Evolutionary conservation across 2,888 invertebrate genomes (phyloP), one percentile per base, ranked within the genome.

Genomic region (Ormyrus pomaceus): DNA sequence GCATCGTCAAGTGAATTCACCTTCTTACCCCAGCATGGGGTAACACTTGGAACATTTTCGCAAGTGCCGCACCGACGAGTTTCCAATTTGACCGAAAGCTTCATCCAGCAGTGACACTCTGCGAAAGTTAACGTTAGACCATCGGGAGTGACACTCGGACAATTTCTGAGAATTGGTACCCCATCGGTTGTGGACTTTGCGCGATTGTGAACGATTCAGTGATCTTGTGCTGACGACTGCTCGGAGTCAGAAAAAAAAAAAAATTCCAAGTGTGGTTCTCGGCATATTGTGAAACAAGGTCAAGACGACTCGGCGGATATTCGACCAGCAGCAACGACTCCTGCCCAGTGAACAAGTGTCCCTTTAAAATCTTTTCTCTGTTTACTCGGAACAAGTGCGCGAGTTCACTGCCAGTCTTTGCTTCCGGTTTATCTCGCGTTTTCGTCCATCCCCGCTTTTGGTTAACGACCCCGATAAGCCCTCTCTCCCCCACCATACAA

Each of bases 341-440:
- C 9, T 50, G 68, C n/a, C 51, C 34, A 76, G 75, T 76, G 81
- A 78, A 81, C 78, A 75, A 78, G 81, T 81, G 78, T 62, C 58
- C 6, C 9, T 68, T 55, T 45, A 10, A 11, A 11, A 50, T 46
- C 61, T 75, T 74, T 46, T 53, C 34, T 58, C 71, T 65, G 34
- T 11, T 70, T 70, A 9, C 68, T 34, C 50, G 13, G 34, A 34
- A 56, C 45, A 69, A 79, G 80, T 80, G 80, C 80, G 76, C 79
- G 79, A 66, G 75, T 76, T 75, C 75, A 66, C 69, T 58, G 53
- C n/a, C 56, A 34, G 72, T 68, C 72, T 45, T 76, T 76, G 76
- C 72, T 72, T 72, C 76, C 76, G 70, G 72, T 72, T 79, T 48
- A 75, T 64, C 70, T 34, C 55, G 53, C 55, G 75, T 75, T 65